phyloP scores from a whole-genome alignment of 2,797 vertebrate genomes.

The Dendrocincla tyrannina region DNA sequence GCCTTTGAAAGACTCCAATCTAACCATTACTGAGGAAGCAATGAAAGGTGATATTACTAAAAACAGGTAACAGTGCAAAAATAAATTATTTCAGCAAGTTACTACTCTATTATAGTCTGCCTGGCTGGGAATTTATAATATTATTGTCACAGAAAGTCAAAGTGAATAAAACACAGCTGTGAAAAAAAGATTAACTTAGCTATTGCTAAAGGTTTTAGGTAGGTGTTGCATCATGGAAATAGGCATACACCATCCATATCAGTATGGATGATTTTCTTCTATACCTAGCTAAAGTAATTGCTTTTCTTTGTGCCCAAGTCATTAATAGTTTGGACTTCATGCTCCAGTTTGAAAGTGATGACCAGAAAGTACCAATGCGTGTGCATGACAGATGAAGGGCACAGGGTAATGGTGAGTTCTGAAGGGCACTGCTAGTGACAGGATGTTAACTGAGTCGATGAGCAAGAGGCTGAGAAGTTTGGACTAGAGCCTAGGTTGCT shows the following conservation, averaged over 20 bases:
- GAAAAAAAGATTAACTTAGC: not conserved
- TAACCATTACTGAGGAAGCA: not conserved
- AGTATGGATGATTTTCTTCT: not conserved
- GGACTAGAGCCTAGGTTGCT: not conserved
- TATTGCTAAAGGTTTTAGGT: not conserved
- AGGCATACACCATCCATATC: not conserved
- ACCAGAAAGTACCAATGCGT: not conserved
- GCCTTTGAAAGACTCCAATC: not conserved
- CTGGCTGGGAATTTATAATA: not conserved
- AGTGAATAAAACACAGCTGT: not conserved
- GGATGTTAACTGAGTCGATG: not conserved
- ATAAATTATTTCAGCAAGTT: not conserved
- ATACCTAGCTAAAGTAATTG: not conserved
- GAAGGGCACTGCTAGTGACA: not conserved
- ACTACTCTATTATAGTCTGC: not conserved
- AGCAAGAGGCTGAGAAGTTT: not conserved
- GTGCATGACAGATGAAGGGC: not conserved
- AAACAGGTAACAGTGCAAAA: not conserved
- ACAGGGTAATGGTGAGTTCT: accelerated
- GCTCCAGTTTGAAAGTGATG: not conserved
- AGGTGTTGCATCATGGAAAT: not conserved
- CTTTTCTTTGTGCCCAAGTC: not conserved
- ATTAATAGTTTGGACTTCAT: accelerated
- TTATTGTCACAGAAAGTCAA: not conserved
- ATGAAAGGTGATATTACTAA: not conserved